Percentiles rank a stretch among this genome's conserved stretches.
Evolutionary conservation across 64 coral and sea anemone genomes (phyloP).

Genomic region (Hydrozoanthus tunicans): DNA sequence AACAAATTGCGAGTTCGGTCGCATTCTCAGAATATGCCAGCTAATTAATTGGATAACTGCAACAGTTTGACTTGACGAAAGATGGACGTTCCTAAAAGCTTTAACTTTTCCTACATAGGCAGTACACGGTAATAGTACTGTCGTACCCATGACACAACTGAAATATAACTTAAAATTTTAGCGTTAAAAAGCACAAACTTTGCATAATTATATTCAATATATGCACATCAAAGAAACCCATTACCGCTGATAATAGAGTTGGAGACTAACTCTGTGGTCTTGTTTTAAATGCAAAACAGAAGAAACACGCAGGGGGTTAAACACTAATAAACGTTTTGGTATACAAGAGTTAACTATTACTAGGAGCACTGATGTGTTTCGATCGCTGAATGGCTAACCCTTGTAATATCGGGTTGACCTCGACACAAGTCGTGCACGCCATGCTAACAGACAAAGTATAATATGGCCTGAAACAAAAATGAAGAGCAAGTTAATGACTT

Average conservation of each 20-base stretch:
- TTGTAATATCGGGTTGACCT: conserved; percentile 23
- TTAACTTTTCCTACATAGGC: neutral
- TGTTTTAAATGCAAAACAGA: neutral
- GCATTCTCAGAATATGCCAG: conserved; percentile 26
- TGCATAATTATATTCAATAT: too few species aligned
- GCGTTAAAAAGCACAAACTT: too few species aligned
- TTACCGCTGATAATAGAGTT: too few species aligned
- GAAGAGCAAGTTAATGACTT: conserved; percentile 46
- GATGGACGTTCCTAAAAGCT: conserved; percentile 33
- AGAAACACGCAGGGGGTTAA: conserved; percentile 12
- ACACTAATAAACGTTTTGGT: neutral
- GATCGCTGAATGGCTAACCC: neutral
- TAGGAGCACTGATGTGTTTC: conserved; percentile 40
- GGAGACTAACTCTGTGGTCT: neutral
- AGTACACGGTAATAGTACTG: too few species aligned
- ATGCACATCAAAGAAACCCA: too few species aligned
- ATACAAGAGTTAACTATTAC: neutral
- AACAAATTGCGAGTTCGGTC: conserved; percentile 4
- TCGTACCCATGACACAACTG: too few species aligned
- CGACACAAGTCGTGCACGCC: conserved; percentile 27
- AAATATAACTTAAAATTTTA: too few species aligned
- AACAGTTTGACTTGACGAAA: conserved; percentile 53
- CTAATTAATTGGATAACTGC: conserved; percentile 64
- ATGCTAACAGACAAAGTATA: conserved; percentile 32
- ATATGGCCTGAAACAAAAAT: conserved; percentile 33